Percentiles rank a stretch among this genome's conserved stretches.
Conservation (phyloP, 2,797 vertebrate genomes). For the Columba guinea region DNA sequence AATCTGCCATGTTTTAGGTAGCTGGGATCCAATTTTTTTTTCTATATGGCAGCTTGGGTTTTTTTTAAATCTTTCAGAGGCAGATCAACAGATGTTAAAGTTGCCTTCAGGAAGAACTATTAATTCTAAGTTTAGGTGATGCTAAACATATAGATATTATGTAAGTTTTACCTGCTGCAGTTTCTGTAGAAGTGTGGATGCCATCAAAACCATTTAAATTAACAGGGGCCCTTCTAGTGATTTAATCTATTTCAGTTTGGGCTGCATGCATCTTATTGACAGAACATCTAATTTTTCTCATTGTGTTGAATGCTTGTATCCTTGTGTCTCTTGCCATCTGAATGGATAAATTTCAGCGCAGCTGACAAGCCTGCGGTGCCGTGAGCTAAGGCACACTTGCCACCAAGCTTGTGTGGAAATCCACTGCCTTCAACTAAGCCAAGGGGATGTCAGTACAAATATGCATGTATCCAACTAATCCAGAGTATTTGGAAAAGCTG, state of each 20-base stretch:
- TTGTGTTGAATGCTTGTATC: background rate
- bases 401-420: background rate
- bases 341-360: background rate
- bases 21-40: background rate
- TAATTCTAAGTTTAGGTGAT: background rate
- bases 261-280: rapidly evolving
- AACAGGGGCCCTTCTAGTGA: background rate
- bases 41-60: background rate
- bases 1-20: background rate
- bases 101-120: background rate
- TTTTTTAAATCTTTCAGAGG: background rate
- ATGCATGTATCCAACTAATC: background rate
- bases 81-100: background rate
- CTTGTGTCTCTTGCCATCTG: background rate
- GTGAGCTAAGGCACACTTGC: background rate
- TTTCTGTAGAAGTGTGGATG: background rate
- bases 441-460: background rate
- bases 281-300: background rate
- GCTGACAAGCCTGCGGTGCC: background rate
- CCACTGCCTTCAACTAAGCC: background rate
- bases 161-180: background rate
- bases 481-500: background rate
- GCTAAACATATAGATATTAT: background rate
- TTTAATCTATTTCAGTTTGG: background rate
- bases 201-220: background rate